phyloP scores from a whole-genome alignment of 1,140 invertebrate genomes.

The Asobara japonica region DNA sequence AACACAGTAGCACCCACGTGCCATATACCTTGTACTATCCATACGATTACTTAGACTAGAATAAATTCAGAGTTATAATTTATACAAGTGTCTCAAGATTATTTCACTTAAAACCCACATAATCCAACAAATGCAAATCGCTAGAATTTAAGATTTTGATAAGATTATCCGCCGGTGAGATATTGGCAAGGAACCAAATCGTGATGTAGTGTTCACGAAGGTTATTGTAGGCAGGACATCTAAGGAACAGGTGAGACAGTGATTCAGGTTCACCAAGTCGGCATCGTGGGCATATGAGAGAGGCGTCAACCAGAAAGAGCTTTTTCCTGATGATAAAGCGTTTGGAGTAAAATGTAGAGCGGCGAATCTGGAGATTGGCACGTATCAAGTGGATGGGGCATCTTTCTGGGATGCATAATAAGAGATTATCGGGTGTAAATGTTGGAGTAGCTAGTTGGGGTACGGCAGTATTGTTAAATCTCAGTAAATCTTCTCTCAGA shows the following conservation, averaged over 20 bases:
- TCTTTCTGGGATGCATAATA: background rate
- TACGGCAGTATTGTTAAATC: background rate
- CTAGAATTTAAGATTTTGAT: background rate
- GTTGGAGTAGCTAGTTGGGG: background rate
- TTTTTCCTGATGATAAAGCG: background rate
- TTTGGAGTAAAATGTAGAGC: background rate
- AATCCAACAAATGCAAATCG: no score
- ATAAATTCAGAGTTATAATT: no score
- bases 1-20: no score
- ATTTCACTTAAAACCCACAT: no score
- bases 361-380: background rate
- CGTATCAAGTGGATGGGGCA: background rate
- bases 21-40: no score
- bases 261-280: background rate
- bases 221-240: background rate
- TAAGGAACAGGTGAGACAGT: background rate
- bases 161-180: background rate
- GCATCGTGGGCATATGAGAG: background rate
- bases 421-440: background rate
- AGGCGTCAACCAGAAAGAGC: background rate
- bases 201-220: background rate
- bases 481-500: background rate
- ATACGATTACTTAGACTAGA: no score
- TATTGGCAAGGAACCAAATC: background rate
- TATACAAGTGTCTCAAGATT: no score